Evolutionary conservation across 2,797 vertebrate genomes (phyloP).

Genomic region (Galagoides demidoff): DNA sequence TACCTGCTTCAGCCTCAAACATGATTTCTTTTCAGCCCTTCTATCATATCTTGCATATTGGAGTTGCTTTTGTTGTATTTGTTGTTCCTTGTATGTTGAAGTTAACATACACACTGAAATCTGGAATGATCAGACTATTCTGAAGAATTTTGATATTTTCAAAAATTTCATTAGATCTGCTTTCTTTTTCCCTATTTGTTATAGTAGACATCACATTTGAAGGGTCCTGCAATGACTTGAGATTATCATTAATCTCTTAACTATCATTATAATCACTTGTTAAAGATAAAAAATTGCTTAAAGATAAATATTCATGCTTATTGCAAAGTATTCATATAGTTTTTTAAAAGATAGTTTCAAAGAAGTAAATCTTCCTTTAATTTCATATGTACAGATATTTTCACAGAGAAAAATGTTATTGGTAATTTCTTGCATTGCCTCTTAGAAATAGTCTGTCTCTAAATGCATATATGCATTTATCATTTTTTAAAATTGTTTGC

Average conservation of each 20-base stretch:
- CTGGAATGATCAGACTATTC: not conserved
- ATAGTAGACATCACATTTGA: not conserved
- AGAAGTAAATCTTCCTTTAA: not conserved
- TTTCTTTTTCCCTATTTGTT: not conserved
- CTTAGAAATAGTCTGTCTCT: not conserved
- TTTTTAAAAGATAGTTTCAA: not conserved
- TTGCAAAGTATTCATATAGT: not conserved
- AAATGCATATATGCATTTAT: not conserved
- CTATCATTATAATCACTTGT: not conserved
- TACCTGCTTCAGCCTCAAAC: not conserved
- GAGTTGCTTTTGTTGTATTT: not conserved
- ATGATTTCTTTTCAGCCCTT: not conserved
- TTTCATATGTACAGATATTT: not conserved
- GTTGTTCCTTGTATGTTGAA: not conserved
- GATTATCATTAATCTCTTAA: not conserved
- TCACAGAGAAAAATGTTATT: not conserved
- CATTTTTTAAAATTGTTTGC: not conserved
- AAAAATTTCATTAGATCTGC: not conserved
- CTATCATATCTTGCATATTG: not conserved
- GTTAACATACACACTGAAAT: not conserved
- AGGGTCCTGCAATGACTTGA: not conserved
- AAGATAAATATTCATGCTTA: not conserved
- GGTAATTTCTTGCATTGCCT: not conserved
- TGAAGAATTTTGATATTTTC: not conserved
- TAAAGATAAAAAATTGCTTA: conserved; percentile 4